Percentiles rank a stretch among this genome's conserved stretches.
Evolutionary conservation across 2,113 vertebrate species (phyloP).

Genomic region (Atherinomorus stipes): DNA sequence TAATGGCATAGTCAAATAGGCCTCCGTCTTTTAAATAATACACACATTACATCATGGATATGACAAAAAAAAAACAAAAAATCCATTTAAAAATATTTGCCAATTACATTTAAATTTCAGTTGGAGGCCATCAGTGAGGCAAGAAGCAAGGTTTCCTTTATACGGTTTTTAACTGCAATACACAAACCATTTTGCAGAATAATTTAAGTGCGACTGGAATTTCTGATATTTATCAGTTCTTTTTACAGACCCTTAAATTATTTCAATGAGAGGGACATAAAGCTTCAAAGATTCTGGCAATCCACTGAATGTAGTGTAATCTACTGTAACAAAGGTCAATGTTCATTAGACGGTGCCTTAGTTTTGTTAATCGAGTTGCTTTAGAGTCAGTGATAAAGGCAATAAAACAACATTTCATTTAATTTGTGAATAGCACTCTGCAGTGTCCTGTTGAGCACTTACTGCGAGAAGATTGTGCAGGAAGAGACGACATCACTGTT

Average conservation of each 20-base stretch:
- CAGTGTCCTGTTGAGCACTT: conserved; percentile 46
- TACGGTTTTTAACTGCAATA: not conserved
- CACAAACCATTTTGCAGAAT: conserved; percentile 18
- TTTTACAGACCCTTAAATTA: conserved; percentile 27
- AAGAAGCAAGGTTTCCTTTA: not conserved
- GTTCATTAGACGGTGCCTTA: not conserved
- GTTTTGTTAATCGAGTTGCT: conserved; percentile 12
- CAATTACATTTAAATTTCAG: conserved; percentile 11
- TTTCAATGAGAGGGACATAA: conserved; percentile 31
- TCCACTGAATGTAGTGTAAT: not conserved
- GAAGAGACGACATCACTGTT: conserved; percentile 50
- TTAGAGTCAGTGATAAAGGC: conserved; percentile 17
- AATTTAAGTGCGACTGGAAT: conserved; percentile 41
- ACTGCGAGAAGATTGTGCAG: conserved; percentile 34
- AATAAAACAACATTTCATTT: conserved; percentile 3
- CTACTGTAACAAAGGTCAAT: not conserved
- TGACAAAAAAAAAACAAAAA: conserved; percentile 14
- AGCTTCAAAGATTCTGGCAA: conserved; percentile 29
- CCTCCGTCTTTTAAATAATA: conserved; percentile 66
- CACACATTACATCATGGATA: conserved; percentile 33
- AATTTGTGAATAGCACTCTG: conserved; percentile 23
- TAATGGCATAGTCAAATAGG: conserved; percentile 67
- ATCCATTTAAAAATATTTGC: conserved; percentile 37
- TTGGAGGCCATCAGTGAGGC: conserved; percentile 12
- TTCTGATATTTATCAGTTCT: conserved; percentile 45